Conservation (phyloP, 2,888 invertebrate species). For the Thymelicus sylvestris region DNA sequence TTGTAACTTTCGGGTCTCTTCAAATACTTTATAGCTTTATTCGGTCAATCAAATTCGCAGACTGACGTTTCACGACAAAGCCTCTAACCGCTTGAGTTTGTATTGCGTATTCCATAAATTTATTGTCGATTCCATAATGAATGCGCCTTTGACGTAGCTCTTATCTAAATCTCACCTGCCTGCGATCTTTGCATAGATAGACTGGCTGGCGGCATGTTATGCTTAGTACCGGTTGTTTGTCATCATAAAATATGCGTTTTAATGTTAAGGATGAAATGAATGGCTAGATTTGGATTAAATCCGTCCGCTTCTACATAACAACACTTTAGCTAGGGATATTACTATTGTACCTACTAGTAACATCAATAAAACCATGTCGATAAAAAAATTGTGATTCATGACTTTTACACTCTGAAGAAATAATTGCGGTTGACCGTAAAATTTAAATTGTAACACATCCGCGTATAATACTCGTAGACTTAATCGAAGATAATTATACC, state of each 20-base stretch:
- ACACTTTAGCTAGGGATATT: too few relatives aligned
- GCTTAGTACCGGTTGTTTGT: constrained; percentile 31
- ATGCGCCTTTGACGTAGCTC: constrained; percentile 31
- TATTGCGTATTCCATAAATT: constrained; percentile 32
- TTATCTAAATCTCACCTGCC: constrained; percentile 35
- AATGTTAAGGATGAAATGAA: constrained; percentile 13
- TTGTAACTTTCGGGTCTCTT: constrained; percentile 25
- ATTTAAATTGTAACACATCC: constrained; percentile 21
- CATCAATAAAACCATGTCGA: too few relatives aligned
- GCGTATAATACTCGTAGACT: constrained; percentile 30
- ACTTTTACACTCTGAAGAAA: not conserved
- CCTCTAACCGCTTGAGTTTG: constrained; percentile 14
- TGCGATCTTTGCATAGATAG: constrained; percentile 33
- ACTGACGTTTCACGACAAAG: constrained; percentile 24
- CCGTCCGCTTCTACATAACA: not conserved
- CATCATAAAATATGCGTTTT: constrained; percentile 22
- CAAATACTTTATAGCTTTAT: constrained; percentile 21
- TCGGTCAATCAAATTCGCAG: constrained; percentile 28
- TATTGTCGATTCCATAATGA: constrained; percentile 36
- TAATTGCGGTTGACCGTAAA: constrained; percentile 11
- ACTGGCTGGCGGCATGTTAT: constrained; percentile 18
- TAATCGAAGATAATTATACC: constrained; percentile 34
- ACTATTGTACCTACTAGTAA: too few relatives aligned
- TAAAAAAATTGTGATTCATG: too few relatives aligned
- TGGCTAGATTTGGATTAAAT: not conserved